Evolutionary conservation across 2,113 vertebrate species (phyloP).

Genomic region (Leptobrachium leishanense): DNA sequence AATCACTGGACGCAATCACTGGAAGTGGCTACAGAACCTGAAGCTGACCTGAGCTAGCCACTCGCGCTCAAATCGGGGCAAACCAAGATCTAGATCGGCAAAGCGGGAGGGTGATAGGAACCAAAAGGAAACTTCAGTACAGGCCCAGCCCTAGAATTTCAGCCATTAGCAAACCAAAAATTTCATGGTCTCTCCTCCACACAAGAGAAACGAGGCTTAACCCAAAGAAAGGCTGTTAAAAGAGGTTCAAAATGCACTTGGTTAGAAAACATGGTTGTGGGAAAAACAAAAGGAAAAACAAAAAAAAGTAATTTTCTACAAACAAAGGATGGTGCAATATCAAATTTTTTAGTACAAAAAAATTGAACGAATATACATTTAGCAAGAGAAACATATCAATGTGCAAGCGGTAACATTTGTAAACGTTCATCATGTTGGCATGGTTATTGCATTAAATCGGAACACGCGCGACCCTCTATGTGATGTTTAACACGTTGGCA

Average conservation of each 20-base stretch:
- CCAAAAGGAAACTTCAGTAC: conserved; percentile 92
- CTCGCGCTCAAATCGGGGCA: conserved; percentile 79
- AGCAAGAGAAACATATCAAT: not conserved
- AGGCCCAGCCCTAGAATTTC: conserved; percentile 77
- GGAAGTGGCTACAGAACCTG: conserved; percentile 77
- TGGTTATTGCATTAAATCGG: too few relatives aligned
- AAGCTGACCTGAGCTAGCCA: conserved; percentile 95
- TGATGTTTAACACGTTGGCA: too few relatives aligned
- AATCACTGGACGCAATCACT: conserved; percentile 70
- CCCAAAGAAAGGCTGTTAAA: conserved; percentile 80
- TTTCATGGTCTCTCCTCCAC: conserved; percentile 69
- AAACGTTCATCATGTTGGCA: too few relatives aligned
- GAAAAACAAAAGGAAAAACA: conserved; percentile 59
- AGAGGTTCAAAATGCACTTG: conserved; percentile 72
- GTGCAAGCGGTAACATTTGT: not conserved
- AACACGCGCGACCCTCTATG: too few relatives aligned
- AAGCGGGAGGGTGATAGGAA: conserved; percentile 92
- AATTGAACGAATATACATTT: not conserved
- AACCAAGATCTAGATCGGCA: conserved; percentile 93
- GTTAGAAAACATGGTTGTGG: conserved; percentile 66
- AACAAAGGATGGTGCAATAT: conserved; percentile 48
- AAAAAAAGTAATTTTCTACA: conserved; percentile 59
- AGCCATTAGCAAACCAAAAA: conserved; percentile 67
- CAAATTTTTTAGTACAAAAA: not conserved
- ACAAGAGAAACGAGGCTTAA: conserved; percentile 77